Evolutionary conservation across 2,797 vertebrate species (phyloP), one percentile per base, ranked within the genome.

Genomic region (Mastacembelus armatus): DNA sequence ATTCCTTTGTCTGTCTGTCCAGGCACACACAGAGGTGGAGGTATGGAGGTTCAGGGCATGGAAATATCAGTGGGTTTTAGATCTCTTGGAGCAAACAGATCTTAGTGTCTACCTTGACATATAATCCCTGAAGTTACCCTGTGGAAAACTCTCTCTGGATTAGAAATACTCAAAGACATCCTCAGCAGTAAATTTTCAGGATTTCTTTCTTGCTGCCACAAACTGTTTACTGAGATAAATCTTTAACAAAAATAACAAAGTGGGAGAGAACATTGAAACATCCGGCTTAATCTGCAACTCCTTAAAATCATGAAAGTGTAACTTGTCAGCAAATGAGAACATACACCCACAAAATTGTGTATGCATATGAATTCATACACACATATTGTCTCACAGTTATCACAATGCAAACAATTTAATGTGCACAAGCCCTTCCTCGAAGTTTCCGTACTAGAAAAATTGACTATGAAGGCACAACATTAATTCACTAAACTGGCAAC

Each of bases 41-140:
- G 42, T 19, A 12, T 16, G n/a, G 27, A 16, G 21, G 2, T 19
- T 36, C 43, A 58, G 33, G 45, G 52, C 4, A 26, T 36, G 35
- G 14, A 81, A 73, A 82, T 74, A 78, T 85, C 68, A 84, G 78
- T 84, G 51, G 42, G 44, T 60, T 71, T 81, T 66, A 75, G 60
- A 80, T 83, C 70, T 83, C 45, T 8, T 7, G 9, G 43, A 64
- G 59, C 44, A 59, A 76, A 65, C 66, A 70, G 44, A 81, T 69
- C 70, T 35, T 35, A 85, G 62, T 27, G 4, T 80, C 62, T 65
- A 81, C 66, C 69, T 77, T 70, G 77, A 80, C 74, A 62, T 45
- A 16, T 58, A 71, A 72, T 68, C 60, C 84, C 62, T 78, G 61
- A 71, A 77, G 77, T 56, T 63, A 14, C 56, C 77, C 48, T 16